Percentiles rank a stretch among this genome's conserved stretches.
phyloP scores from a whole-genome alignment of 2,113 vertebrate genomes.

The Actenoides lindsayi region DNA sequence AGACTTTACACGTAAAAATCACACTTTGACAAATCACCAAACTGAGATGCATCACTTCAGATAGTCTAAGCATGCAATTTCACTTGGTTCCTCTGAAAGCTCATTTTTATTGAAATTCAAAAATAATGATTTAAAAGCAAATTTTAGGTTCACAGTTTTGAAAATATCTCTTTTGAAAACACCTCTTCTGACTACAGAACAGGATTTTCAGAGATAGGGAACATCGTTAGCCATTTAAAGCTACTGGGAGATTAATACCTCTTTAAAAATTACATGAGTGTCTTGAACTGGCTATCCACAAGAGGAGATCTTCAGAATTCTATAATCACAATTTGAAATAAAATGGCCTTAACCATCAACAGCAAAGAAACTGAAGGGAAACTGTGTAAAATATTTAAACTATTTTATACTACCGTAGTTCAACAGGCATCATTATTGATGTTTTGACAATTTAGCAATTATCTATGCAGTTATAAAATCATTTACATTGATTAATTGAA shows the following conservation, averaged over 20 bases:
- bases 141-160: not conserved
- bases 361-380: not conserved
- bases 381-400: not conserved
- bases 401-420: not conserved
- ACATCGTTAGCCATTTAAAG: not conserved
- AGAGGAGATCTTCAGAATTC: not conserved
- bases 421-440: not conserved
- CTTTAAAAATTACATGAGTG: not conserved
- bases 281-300: not conserved
- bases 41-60: not conserved
- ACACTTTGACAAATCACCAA: not conserved
- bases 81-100: not conserved
- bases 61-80: not conserved
- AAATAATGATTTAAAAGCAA: not conserved
- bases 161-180: not conserved
- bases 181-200: not conserved
- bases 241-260: not conserved
- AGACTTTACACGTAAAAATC: not conserved
- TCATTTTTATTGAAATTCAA: not conserved
- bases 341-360: not conserved
- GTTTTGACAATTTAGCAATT: constrained; percentile 45
- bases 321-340: not conserved
- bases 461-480: constrained; percentile 18
- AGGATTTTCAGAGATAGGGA: not conserved
- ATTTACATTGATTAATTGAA: constrained; percentile 42